Evolutionary conservation across 2,113 vertebrate species (phyloP).

Genomic region (Ploceus nigricollis): DNA sequence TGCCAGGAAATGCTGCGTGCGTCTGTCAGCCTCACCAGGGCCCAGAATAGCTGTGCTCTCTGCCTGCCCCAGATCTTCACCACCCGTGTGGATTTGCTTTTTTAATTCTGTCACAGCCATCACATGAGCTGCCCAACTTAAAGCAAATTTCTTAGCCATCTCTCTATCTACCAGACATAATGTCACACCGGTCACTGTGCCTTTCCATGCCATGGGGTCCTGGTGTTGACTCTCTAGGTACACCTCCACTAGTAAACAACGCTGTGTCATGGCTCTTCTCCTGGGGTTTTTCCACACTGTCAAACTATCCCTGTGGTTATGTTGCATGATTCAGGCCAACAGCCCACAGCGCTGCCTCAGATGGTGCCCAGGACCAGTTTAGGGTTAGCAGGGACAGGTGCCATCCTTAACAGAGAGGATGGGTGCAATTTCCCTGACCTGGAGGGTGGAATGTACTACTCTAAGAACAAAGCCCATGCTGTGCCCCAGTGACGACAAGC

Average conservation of each 20-base stretch:
- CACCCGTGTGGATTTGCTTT: background rate
- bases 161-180: background rate
- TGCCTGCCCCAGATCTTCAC: background rate
- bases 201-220: rapidly evolving
- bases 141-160: background rate
- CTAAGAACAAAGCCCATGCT: background rate
- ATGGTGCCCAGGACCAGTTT: background rate
- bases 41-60: background rate
- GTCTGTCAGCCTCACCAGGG: background rate
- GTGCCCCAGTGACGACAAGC: rapidly evolving
- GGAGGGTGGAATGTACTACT: background rate
- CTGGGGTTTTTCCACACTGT: background rate
- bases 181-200: rapidly evolving
- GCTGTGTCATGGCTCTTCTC: background rate
- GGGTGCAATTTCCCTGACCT: background rate
- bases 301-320: background rate
- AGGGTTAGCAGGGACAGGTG: background rate
- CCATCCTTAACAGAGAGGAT: background rate
- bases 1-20: background rate
- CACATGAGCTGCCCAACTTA: background rate
- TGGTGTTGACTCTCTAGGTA: background rate
- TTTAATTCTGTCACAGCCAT: background rate
- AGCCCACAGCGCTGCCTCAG: rapidly evolving
- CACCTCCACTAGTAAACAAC: background rate
- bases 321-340: background rate